A percentile compares a stretch with the other conserved stretches of the same genome.
phyloP scores from a whole-genome alignment of 2,113 vertebrate genomes.

The Bujurquina vittata region DNA sequence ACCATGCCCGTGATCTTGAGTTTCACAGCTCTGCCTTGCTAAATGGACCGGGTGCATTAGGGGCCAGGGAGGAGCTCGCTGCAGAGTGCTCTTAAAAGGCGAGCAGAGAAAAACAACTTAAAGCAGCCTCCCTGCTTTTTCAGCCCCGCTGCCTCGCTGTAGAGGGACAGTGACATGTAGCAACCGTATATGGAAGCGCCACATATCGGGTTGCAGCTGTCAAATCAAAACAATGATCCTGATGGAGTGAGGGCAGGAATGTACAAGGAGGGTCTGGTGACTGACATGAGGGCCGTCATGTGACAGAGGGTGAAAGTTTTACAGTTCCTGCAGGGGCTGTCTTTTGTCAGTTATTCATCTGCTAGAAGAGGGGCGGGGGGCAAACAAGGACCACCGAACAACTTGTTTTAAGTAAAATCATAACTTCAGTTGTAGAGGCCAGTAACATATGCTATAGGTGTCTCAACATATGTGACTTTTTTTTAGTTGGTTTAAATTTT shows the following conservation, averaged over 20 bases:
- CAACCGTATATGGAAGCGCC: slow-evolving; percentile 28
- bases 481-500: no score
- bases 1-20: slow-evolving; percentile 70
- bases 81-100: slow-evolving; percentile 76
- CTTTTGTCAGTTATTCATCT: neutral
- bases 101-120: slow-evolving; percentile 45
- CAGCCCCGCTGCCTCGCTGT: slow-evolving; percentile 7
- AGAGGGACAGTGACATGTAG: slow-evolving; percentile 51
- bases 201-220: slow-evolving; percentile 49
- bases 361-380: neutral
- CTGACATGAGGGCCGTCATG: slow-evolving; percentile 38
- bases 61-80: slow-evolving; percentile 45
- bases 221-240: slow-evolving; percentile 63
- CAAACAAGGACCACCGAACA: no score
- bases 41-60: slow-evolving; percentile 75
- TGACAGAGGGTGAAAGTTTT: neutral
- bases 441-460: no score
- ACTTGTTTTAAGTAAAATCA: no score
- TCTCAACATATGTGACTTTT: no score
- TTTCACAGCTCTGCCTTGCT: slow-evolving; percentile 71
- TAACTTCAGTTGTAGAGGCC: no score
- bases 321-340: neutral
- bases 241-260: slow-evolving; percentile 24
- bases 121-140: slow-evolving; percentile 47
- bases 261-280: slow-evolving; percentile 36